Evolutionary conservation across 2,113 vertebrate genomes (phyloP).

Genomic region (Patagioenas fasciata): DNA sequence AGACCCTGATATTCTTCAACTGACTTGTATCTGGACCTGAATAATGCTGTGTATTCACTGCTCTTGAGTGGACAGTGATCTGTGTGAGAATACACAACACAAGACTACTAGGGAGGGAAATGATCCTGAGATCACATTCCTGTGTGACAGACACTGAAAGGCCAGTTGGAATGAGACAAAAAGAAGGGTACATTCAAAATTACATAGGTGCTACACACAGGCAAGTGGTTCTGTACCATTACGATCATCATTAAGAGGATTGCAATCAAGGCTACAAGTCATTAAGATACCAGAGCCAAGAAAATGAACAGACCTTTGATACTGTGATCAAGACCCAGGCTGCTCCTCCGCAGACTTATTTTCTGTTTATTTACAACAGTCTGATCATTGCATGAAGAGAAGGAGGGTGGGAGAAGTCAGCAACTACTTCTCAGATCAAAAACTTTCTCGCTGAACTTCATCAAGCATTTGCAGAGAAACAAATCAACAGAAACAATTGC

Average conservation of each 20-base stretch:
- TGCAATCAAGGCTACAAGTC: neutral
- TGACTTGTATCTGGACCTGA: neutral
- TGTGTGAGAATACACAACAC: neutral
- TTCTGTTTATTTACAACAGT: neutral
- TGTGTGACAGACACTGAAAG: neutral
- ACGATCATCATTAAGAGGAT: rapidly evolving
- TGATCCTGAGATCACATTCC: neutral
- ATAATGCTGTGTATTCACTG: neutral
- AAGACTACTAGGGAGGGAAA: neutral
- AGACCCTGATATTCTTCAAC: neutral
- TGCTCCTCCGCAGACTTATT: neutral
- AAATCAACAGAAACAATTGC: neutral
- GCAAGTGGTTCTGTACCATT: neutral
- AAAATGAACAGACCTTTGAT: neutral
- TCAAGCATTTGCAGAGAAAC: neutral
- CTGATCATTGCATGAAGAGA: neutral
- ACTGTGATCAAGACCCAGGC: neutral
- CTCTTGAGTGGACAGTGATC: neutral
- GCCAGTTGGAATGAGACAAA: neutral
- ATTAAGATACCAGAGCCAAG: neutral
- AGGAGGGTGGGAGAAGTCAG: neutral
- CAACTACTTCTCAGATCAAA: neutral
- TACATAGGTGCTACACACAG: neutral
- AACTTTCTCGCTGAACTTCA: neutral
- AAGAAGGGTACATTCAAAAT: neutral